Evolutionary conservation across 2,113 vertebrate species (phyloP).

Genomic region (Zosterops japonicus): DNA sequence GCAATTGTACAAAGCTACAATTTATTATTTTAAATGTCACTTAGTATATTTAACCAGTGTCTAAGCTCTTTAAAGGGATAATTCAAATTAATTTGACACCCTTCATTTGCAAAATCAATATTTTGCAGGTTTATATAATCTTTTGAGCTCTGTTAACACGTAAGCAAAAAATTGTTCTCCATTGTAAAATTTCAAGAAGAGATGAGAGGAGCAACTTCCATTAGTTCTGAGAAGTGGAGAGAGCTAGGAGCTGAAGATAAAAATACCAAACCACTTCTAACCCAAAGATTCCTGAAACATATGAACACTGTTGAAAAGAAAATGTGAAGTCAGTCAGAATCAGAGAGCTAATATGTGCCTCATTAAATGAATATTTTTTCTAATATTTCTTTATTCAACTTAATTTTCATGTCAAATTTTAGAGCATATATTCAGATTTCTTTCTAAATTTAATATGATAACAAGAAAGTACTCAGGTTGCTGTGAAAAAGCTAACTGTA

Average conservation of each 20-base stretch:
- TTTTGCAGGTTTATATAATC: slow-evolving; percentile 14
- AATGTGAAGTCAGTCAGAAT: not conserved
- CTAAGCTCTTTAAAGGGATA: not conserved
- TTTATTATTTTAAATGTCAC: not conserved
- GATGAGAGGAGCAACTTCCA: not conserved
- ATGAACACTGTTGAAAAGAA: not conserved
- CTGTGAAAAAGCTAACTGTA: not conserved
- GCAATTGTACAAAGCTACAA: not conserved
- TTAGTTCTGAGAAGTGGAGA: slow-evolving; percentile 1
- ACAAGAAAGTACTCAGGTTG: not conserved
- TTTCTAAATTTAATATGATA: not conserved
- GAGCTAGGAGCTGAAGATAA: slow-evolving; percentile 9
- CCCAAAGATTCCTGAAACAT: not conserved
- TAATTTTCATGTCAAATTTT: slow-evolving; percentile 9
- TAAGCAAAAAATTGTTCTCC: not conserved
- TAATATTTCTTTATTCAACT: not conserved
- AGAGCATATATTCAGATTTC: rapidly evolving
- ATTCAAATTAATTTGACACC: not conserved
- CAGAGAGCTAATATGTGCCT: not conserved
- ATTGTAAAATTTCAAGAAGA: slow-evolving; percentile 3
- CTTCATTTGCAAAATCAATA: not conserved
- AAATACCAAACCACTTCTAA: not conserved
- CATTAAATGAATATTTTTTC: slow-evolving; percentile 2
- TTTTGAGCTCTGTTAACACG: not conserved
- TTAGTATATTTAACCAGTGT: not conserved